Conservation (phyloP, 2,888 invertebrate genomes). For the Cryptocephalus moraei region DNA sequence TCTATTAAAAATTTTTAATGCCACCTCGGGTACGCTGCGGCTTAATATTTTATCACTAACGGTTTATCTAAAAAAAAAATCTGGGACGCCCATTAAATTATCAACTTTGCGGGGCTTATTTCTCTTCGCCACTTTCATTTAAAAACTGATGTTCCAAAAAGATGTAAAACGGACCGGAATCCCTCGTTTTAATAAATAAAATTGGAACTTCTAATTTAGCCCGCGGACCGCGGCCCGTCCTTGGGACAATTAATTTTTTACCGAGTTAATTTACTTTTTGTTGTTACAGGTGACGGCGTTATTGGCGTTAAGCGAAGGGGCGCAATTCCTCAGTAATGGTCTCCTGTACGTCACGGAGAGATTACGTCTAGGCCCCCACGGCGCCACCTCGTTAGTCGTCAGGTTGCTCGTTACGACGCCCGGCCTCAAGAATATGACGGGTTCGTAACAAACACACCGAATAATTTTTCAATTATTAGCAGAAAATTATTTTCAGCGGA, state of each 20-base stretch:
- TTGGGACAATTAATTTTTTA: no score
- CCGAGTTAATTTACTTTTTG: not conserved
- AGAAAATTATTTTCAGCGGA: no score
- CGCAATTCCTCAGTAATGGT: conserved; percentile 55
- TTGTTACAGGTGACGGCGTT: conserved; percentile 50
- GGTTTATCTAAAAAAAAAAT: no score
- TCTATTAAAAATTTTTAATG: no score
- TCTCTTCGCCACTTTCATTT: conserved; percentile 1
- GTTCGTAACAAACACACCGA: conserved; percentile 34
- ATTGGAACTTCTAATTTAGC: no score
- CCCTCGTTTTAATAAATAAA: no score
- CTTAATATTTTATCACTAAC: no score
- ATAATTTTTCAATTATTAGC: not conserved
- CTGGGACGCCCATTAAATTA: no score
- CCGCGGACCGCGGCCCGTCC: no score
- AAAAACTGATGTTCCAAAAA: not conserved
- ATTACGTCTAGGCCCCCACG: conserved; percentile 52
- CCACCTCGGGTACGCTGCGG: no score
- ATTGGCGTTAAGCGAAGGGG: conserved; percentile 52
- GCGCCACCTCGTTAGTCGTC: conserved; percentile 56
- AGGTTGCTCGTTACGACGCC: conserved; percentile 52
- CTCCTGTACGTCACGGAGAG: conserved; percentile 56
- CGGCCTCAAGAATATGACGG: conserved; percentile 56
- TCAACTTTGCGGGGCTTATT: no score
- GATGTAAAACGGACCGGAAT: no score